These are phyloP conservation scores for Cephus nigrinus DNA, from an alignment of 2,888 invertebrate genomes.

Conservation along the genomic window DNA sequence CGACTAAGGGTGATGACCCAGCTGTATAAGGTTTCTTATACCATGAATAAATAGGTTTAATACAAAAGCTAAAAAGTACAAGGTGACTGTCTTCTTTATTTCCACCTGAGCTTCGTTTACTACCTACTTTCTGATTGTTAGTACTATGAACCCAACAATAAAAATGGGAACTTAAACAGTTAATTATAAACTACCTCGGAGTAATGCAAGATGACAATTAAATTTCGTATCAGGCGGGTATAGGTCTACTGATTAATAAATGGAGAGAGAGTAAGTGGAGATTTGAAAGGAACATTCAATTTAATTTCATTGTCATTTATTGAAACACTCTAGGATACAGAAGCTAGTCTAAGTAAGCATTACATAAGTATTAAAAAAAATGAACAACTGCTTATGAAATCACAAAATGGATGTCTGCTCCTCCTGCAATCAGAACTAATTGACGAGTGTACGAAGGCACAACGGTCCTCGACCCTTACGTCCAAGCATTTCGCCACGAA, in stretches of 20 bases:
- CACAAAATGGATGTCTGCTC: slow-evolving; percentile 60
- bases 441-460: slow-evolving; percentile 62
- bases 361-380: slow-evolving; percentile 57
- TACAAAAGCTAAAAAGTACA: slow-evolving; percentile 39
- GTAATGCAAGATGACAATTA: neutral
- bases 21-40: slow-evolving; percentile 71
- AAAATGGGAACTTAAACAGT: neutral
- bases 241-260: neutral
- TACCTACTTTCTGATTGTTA: neutral
- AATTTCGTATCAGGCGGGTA: neutral
- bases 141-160: neutral
- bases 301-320: slow-evolving; percentile 53
- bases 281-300: neutral
- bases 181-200: neutral
- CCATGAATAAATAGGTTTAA: slow-evolving; percentile 53
- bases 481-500: slow-evolving; percentile 58
- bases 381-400: slow-evolving; percentile 61
- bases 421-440: slow-evolving; percentile 46
- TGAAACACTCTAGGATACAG: slow-evolving; percentile 64
- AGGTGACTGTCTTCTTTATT: neutral
- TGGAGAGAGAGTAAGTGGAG: neutral
- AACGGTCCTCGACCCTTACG: slow-evolving; percentile 66
- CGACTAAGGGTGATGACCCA: slow-evolving; percentile 93
- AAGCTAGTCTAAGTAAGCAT: slow-evolving; percentile 64
- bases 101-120: neutral